Evolutionary conservation across 2,113 vertebrate genomes (phyloP).

Genomic region (Tachycineta bicolor): DNA sequence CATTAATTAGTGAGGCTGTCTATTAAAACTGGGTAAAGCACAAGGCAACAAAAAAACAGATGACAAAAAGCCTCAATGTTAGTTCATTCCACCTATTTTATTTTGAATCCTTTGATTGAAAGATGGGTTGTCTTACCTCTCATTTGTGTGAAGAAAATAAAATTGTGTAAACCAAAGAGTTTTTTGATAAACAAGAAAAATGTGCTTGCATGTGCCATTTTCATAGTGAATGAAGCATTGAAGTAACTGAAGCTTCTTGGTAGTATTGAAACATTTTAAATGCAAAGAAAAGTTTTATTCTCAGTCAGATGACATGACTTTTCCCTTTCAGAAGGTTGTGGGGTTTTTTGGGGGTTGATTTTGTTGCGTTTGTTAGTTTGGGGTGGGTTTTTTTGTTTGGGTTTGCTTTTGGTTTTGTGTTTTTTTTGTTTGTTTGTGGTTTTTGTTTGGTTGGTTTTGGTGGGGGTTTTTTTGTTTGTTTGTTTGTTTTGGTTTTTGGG

Average conservation of each 20-base stretch:
- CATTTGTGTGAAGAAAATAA: not conserved
- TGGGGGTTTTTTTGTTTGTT: no score
- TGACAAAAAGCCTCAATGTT: accelerated
- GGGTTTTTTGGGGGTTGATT: not conserved
- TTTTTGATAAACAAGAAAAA: not conserved
- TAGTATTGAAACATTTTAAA: not conserved
- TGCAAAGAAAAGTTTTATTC: not conserved
- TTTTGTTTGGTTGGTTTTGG: not conserved
- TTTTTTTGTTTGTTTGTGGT: not conserved
- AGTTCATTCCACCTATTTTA: not conserved
- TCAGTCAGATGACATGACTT: not conserved
- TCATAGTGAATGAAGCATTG: not conserved
- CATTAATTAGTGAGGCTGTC: not conserved
- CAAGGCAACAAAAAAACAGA: not conserved
- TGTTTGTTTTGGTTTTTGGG: not conserved
- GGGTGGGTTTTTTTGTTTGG: not conserved
- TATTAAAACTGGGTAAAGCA: not conserved
- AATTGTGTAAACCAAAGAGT: not conserved
- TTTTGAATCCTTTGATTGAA: not conserved
- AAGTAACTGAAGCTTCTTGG: not conserved
- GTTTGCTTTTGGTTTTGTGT: not conserved
- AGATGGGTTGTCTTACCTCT: not conserved
- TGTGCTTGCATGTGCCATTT: not conserved
- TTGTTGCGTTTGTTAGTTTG: not conserved
- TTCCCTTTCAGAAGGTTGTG: not conserved